Conservation (phyloP, 2,113 vertebrate genomes). For the Sprattus sprattus region DNA sequence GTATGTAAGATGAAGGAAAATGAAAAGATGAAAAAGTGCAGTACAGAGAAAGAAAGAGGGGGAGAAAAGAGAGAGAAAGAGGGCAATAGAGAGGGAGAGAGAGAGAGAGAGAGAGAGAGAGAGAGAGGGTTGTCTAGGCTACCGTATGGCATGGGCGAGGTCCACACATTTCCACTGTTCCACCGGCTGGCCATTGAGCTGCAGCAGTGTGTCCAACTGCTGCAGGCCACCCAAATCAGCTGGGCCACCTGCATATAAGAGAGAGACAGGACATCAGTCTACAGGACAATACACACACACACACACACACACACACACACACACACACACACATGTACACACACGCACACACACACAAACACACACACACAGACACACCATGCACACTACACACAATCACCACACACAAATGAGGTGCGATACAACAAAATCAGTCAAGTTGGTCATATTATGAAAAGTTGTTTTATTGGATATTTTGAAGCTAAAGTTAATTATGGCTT, state of each 20-base stretch:
- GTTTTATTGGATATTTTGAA: too few relatives aligned
- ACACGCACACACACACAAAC: constrained; percentile 7
- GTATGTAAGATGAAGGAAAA: not conserved
- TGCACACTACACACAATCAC: too few relatives aligned
- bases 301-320: constrained; percentile 7
- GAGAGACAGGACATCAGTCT: not conserved
- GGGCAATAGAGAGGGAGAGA: not conserved
- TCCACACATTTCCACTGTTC: constrained; percentile 96
- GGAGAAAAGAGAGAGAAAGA: constrained; percentile 5
- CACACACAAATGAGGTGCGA: too few relatives aligned
- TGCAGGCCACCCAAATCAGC: constrained; percentile 89
- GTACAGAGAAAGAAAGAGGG: too few relatives aligned
- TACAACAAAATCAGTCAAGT: too few relatives aligned
- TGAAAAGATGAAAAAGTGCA: too few relatives aligned
- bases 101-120: not conserved
- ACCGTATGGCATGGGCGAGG: constrained; percentile 91
- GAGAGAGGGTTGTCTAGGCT: not conserved
- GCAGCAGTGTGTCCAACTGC: constrained; percentile 86
- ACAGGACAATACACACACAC: not conserved
- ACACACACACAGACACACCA: too few relatives aligned
- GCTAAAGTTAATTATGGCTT: too few relatives aligned
- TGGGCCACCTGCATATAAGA: constrained; percentile 76
- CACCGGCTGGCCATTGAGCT: constrained; percentile 88
- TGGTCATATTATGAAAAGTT: too few relatives aligned
- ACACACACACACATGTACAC: constrained; percentile 6